A percentile compares a stretch with the other conserved stretches of the same genome.
phyloP scores from a whole-genome alignment of 1,140 invertebrate genomes.

The Metaphire vulgaris region DNA sequence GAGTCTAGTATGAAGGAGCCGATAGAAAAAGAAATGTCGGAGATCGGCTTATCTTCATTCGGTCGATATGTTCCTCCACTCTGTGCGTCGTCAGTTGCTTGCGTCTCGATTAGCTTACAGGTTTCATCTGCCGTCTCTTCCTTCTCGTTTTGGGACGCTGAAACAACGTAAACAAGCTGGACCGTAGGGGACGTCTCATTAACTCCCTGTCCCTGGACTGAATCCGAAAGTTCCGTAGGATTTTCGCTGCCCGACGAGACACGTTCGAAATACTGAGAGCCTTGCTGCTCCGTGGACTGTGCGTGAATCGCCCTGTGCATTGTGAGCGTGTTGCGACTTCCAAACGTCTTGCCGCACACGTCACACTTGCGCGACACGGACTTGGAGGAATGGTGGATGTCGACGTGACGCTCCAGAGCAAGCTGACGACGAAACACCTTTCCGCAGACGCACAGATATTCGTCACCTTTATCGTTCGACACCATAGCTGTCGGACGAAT shows the following conservation, averaged over 20 bases:
- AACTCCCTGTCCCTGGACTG: background rate
- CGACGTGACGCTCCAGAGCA: constrained; percentile 17
- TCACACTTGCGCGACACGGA: constrained; percentile 9
- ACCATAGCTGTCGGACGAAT: background rate
- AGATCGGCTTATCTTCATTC: too few relatives aligned
- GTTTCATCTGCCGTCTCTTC: background rate
- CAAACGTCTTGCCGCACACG: constrained; percentile 25
- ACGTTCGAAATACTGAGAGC: background rate
- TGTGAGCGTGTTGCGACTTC: constrained; percentile 24
- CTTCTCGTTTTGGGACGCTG: background rate
- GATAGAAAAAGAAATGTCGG: background rate
- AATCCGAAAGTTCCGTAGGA: background rate
- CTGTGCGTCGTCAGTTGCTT: background rate
- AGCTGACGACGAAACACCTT: constrained; percentile 10
- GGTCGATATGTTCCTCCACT: too few relatives aligned
- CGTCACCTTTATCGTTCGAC: background rate
- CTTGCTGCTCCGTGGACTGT: background rate
- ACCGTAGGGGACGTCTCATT: too few relatives aligned
- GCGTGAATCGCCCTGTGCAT: constrained; percentile 26
- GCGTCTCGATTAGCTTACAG: background rate
- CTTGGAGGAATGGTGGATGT: constrained; percentile 20
- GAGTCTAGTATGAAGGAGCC: background rate
- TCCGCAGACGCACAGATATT: constrained; percentile 16
- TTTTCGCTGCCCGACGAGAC: background rate
- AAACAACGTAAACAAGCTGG: background rate